Evolutionary conservation across 2,113 vertebrate genomes (phyloP), one percentile per base, ranked within the genome.

Genomic region (Ochotona curzoniae): DNA sequence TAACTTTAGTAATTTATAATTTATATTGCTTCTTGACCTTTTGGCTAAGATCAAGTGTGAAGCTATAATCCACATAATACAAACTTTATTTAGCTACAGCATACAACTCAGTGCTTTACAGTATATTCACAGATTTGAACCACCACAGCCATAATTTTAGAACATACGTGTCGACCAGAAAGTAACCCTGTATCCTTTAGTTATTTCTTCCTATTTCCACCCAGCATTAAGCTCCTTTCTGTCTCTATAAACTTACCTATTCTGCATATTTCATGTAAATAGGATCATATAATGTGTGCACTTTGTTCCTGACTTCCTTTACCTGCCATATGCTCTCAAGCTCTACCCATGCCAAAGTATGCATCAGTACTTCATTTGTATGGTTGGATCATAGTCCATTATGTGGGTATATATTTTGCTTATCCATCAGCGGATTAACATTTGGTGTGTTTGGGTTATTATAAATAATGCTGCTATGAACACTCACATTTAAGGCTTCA

Each of bases 141-240:
- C 86, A 35, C 49, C 47, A 87, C 64, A 8, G 66, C 5, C 44
- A 83, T 12, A 49, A 81, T 63, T 73, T 76, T n/a, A 78, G 82
- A 91, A 78, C 26, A 91, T 63, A 75, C 87, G 80, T 2, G 75
- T 83, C 18, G 44, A 47, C n/a, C 47, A 84, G 57, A 94, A 92
- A 93, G 38, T 17, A 89, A 78, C 1, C 1, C 8, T 35, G 2
- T 14, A 70, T 57, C 32, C 88, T 67, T 86, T 38, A 81, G 26
- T 32, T 73, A 38, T 23, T 32, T 83, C 23, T 7, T 35, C 30
- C 54, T 17, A 38, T 12, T 49, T 30, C 17, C 38, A 44, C 21
- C 25, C 11, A 70, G 44, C 11, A 54, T 26, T 66, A 87, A 87
- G 49, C 30, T 57, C 18, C 23, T 60, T 81, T 83, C 66, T 51